Evolutionary conservation across 1,140 invertebrate genomes (phyloP).

Genomic region (Bombus consobrinus): DNA sequence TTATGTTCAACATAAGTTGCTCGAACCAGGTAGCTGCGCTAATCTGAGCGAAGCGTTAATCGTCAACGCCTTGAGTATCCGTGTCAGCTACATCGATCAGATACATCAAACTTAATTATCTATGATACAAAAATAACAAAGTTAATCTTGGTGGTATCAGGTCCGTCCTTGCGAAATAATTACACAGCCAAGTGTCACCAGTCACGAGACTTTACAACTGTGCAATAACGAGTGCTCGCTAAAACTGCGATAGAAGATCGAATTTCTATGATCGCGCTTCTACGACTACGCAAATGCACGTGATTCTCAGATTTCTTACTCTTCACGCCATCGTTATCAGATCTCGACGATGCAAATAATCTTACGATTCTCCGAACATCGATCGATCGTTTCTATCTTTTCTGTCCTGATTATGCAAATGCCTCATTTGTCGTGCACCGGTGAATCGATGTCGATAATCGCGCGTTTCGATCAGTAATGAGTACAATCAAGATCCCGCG

Average conservation of each 20-base stretch:
- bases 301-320: not conserved
- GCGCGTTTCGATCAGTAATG: slow-evolving; percentile 21
- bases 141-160: not conserved
- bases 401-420: slow-evolving; percentile 11
- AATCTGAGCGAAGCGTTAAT: not conserved
- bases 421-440: not conserved
- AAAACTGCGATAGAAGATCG: slow-evolving; percentile 1
- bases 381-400: slow-evolving; percentile 2
- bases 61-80: not conserved
- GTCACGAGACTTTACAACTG: not conserved
- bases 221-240: not conserved
- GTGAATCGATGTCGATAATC: slow-evolving; percentile 40
- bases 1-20: too few species aligned
- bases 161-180: not conserved
- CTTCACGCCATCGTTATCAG: not conserved
- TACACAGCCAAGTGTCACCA: too few species aligned
- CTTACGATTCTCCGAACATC: not conserved
- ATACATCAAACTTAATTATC: not conserved
- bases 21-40: not conserved
- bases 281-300: not conserved
- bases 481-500: slow-evolving; percentile 68
- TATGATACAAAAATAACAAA: not conserved
- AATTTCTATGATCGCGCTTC: slow-evolving; percentile 21
- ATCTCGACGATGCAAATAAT: not conserved
- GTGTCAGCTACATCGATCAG: not conserved